These are phyloP conservation scores for Hylaeus anthracinus DNA, from an alignment of 1,140 invertebrate species.

Conservation along the genomic window DNA sequence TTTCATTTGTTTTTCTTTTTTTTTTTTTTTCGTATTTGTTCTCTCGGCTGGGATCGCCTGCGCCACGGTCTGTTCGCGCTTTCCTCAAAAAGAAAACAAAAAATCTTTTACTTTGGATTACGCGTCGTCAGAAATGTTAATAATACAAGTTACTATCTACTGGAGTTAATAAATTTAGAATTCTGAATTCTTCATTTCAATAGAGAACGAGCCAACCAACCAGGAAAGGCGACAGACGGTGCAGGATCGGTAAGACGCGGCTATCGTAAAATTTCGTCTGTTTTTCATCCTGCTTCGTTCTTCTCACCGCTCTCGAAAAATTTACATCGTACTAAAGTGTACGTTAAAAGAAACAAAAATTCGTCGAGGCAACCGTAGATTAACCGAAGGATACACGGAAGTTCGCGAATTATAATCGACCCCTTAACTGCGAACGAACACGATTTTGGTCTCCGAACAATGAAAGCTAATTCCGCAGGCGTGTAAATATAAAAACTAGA, in stretches of 20 bases:
- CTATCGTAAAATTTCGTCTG: slow-evolving; percentile 63
- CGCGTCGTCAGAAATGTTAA: no score
- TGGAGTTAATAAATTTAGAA: no score
- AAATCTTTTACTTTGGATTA: no score
- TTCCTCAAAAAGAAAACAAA: neutral
- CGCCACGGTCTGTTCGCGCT: neutral
- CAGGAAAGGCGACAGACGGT: slow-evolving; percentile 54
- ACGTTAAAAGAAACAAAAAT: neutral
- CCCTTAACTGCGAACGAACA: no score
- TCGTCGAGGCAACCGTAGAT: no score
- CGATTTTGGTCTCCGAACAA: no score
- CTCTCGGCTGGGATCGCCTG: neutral
- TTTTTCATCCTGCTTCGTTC: slow-evolving; percentile 28
- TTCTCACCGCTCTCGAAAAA: slow-evolving; percentile 43
- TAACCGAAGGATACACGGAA: neutral
- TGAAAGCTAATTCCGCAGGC: no score
- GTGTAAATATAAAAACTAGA: no score
- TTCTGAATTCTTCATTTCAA: no score
- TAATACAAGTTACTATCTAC: no score
- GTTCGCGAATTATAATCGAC: no score
- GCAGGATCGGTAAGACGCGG: slow-evolving; percentile 65
- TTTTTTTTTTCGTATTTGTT: neutral
- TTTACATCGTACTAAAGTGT: slow-evolving; percentile 2
- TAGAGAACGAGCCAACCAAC: no score
- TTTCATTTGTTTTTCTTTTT: neutral